phyloP scores from a whole-genome alignment of 2,113 vertebrate species.

The Thermophis baileyi region DNA sequence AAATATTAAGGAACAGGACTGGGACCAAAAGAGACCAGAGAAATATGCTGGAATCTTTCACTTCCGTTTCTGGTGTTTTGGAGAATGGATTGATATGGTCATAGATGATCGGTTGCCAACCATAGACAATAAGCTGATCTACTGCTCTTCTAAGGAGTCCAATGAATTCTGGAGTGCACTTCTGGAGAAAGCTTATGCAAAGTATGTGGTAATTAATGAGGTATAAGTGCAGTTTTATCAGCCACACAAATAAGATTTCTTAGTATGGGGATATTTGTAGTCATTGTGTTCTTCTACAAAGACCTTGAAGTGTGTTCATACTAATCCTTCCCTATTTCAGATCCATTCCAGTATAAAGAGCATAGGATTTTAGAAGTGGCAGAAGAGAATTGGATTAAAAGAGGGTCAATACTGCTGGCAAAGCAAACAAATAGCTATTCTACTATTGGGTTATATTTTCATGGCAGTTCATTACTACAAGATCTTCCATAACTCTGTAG shows the following conservation, averaged over 20 bases:
- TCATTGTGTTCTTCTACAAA: background rate
- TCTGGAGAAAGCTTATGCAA: constrained; percentile 92
- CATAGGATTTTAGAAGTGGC: background rate
- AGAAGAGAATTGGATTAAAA: background rate
- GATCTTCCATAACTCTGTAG: background rate
- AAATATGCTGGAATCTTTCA: constrained; percentile 89
- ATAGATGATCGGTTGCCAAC: constrained; percentile 91
- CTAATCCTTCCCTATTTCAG: background rate
- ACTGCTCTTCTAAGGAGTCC: constrained; percentile 82
- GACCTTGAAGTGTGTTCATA: background rate
- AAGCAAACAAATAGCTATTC: background rate
- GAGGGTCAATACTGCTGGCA: background rate
- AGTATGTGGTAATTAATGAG: constrained; percentile 65
- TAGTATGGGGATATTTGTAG: no score
- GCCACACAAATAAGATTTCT: background rate
- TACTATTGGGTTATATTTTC: background rate
- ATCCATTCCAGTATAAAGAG: background rate
- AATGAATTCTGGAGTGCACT: constrained; percentile 94
- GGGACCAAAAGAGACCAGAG: constrained; percentile 77
- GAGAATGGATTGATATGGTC: constrained; percentile 89
- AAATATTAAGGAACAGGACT: constrained; percentile 84
- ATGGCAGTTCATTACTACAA: background rate
- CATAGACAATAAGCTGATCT: constrained; percentile 78
- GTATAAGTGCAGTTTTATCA: background rate
- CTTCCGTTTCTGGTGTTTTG: constrained; percentile 92